Percentiles rank a stretch among this genome's conserved stretches.
phyloP scores from a whole-genome alignment of 2,113 vertebrate genomes.

The Papio anubis region DNA sequence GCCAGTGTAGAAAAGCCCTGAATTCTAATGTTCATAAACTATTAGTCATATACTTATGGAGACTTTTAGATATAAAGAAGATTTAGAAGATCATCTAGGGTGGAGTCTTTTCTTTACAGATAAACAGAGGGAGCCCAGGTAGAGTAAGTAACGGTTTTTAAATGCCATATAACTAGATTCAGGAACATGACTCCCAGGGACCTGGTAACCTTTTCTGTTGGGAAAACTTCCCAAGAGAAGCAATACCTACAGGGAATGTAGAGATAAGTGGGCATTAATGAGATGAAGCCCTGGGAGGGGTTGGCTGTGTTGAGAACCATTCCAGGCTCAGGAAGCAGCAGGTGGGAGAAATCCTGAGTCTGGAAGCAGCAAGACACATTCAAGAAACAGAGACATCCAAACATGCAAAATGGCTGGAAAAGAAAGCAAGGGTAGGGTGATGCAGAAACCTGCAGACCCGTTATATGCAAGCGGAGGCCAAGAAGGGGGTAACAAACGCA shows the following conservation, averaged over 20 bases:
- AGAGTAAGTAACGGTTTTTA: neutral
- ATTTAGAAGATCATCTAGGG: neutral
- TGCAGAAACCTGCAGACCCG: neutral
- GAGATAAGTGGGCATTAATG: neutral
- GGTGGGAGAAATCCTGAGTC: neutral
- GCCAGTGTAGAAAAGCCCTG: neutral
- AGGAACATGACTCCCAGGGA: neutral
- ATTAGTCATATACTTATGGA: neutral
- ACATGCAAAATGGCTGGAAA: neutral
- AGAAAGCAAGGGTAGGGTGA: neutral
- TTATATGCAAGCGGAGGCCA: neutral
- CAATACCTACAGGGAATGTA: neutral
- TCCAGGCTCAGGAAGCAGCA: neutral
- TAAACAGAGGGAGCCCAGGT: neutral
- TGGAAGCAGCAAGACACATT: neutral
- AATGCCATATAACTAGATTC: neutral
- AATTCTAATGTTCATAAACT: neutral
- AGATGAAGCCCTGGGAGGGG: neutral
- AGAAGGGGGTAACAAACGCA: neutral
- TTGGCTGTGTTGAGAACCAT: neutral
- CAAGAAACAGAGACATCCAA: neutral
- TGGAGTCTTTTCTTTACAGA: neutral
- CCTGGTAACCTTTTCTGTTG: neutral
- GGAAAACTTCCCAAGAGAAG: neutral
- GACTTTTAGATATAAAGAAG: neutral